phyloP scores from a whole-genome alignment of 2,113 vertebrate species.

The Melanerpes aurifrons region DNA sequence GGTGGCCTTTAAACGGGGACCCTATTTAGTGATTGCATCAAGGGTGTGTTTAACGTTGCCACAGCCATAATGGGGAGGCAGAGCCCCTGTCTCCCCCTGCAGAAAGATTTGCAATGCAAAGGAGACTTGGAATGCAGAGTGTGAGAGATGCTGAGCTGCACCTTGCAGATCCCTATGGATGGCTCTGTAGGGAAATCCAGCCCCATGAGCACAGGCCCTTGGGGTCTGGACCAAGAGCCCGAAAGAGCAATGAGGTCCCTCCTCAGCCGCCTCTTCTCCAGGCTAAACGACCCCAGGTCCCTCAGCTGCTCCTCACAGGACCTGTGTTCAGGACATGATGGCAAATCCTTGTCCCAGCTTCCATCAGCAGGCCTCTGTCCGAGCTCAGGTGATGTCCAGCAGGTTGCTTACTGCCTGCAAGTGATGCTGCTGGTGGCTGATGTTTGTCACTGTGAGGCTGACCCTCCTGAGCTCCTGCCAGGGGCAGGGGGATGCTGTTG shows the following conservation, averaged over 20 bases:
- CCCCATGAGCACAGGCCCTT: too few relatives aligned
- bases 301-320: too few relatives aligned
- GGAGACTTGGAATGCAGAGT: not conserved
- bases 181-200: too few relatives aligned
- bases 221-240: too few relatives aligned
- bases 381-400: not conserved
- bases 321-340: too few relatives aligned
- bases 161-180: not conserved
- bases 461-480: not conserved
- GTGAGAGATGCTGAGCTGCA: not conserved
- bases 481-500: not conserved
- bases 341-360: not conserved
- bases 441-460: not conserved
- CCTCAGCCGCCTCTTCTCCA: too few relatives aligned
- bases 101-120: conserved; percentile 23
- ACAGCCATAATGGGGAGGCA: conserved; percentile 5
- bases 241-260: too few relatives aligned
- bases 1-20: conserved; percentile 65
- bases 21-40: conserved; percentile 17
- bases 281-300: too few relatives aligned
- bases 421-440: not conserved
- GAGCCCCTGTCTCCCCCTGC: not conserved
- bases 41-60: conserved; percentile 30
- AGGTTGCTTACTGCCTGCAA: not conserved
- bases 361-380: not conserved